A percentile compares a stretch with the other conserved stretches of the same genome.
These are phyloP conservation scores for Paedocypris sp. DNA, from an alignment of 2,113 vertebrate species.

Conservation along the genomic window DNA sequence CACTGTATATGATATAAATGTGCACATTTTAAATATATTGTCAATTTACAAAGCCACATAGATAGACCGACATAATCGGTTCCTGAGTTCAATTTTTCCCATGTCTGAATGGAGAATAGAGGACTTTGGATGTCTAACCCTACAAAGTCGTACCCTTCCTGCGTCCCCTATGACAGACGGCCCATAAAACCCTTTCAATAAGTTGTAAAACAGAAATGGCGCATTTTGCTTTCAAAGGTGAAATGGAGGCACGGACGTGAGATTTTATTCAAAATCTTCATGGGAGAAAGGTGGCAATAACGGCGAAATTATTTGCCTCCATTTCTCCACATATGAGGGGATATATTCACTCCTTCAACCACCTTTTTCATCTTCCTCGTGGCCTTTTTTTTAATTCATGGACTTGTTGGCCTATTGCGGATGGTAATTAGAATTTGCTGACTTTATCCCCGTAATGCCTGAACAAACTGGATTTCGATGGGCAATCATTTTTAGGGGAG, in stretches of 20 bases:
- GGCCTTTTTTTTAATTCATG: constrained; percentile 84
- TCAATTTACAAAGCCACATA: no score
- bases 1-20: no score
- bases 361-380: no score
- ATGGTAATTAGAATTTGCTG: constrained; percentile 55
- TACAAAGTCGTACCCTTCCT: constrained; percentile 56
- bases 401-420: constrained; percentile 76
- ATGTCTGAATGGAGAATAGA: constrained; percentile 4
- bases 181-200: constrained; percentile 58
- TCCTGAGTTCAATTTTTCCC: not conserved
- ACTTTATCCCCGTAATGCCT: constrained; percentile 65
- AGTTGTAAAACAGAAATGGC: constrained; percentile 63
- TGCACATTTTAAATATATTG: no score
- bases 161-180: constrained; percentile 51
- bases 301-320: not conserved
- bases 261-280: constrained; percentile 59
- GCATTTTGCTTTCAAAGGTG: constrained; percentile 51
- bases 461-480: constrained; percentile 66
- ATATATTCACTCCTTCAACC: no score
- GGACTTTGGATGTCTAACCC: constrained; percentile 4
- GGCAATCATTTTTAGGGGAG: constrained; percentile 56
- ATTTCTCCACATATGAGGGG: no score
- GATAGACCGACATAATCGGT: no score
- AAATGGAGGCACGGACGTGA: constrained; percentile 42
- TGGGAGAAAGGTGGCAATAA: constrained; percentile 16